Conservation (phyloP, 2,113 vertebrate species). For the Macrotus californicus region DNA sequence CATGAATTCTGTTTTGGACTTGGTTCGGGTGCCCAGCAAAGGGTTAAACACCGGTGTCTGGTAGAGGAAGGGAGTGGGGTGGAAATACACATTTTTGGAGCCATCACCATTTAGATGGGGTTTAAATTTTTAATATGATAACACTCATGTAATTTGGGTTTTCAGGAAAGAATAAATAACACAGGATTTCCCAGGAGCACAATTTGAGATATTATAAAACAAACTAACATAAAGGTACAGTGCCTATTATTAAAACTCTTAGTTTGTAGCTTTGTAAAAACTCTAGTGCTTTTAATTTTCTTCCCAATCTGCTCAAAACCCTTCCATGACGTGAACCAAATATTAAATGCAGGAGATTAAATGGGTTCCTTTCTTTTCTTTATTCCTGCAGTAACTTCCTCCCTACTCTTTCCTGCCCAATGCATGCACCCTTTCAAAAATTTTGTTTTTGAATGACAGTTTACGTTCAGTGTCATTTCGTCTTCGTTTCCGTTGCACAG, state of each 20-base stretch:
- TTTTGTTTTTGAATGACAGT: not conserved
- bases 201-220: not conserved
- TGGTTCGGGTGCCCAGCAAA: not conserved
- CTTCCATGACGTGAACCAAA: conserved; percentile 39
- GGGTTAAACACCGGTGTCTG: not conserved
- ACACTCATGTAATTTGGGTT: not conserved
- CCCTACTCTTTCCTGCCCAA: not conserved
- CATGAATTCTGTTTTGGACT: not conserved
- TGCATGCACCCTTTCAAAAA: conserved; percentile 62
- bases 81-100: not conserved
- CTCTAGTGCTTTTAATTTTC: conserved; percentile 29
- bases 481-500: not conserved
- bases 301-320: conserved; percentile 34
- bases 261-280: not conserved
- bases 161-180: not conserved
- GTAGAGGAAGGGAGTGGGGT: not conserved
- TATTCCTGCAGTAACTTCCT: not conserved
- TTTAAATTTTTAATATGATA: not conserved
- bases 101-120: not conserved
- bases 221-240: not conserved
- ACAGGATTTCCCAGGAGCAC: not conserved
- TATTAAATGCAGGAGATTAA: conserved; percentile 61
- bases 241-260: not conserved
- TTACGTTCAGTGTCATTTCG: not conserved
- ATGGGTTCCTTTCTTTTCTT: conserved; percentile 48